A percentile compares a stretch with the other conserved stretches of the same genome.
phyloP scores from a whole-genome alignment of 1,140 invertebrate genomes.

The Drosophila repletoides region DNA sequence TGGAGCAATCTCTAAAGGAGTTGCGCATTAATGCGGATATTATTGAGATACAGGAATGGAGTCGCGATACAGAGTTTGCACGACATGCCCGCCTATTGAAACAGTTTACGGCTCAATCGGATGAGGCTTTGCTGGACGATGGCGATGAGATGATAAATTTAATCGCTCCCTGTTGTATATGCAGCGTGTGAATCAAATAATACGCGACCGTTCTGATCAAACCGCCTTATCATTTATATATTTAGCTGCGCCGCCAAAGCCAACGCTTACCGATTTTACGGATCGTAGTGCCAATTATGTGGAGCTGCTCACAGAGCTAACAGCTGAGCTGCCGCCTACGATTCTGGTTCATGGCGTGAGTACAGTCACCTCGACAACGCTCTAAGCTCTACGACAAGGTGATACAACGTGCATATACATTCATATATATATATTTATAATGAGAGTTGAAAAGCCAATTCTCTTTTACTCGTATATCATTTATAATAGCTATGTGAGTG shows the following conservation, averaged over 20 bases:
- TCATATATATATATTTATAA: not conserved
- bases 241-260: constrained; percentile 88
- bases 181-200: constrained; percentile 88
- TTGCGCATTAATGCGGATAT: constrained; percentile 87
- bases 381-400: constrained; percentile 84
- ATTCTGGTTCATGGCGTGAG: constrained; percentile 97
- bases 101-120: constrained; percentile 73
- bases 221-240: constrained; percentile 94
- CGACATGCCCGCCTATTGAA: constrained; percentile 60
- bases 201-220: constrained; percentile 87
- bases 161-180: constrained; percentile 79
- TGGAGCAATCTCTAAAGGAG: constrained; percentile 85
- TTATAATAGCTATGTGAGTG: constrained; percentile 7
- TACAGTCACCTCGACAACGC: constrained; percentile 97
- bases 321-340: constrained; percentile 93
- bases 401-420: not conserved
- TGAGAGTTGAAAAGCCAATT: not conserved
- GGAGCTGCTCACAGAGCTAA: constrained; percentile 90
- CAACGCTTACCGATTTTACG: constrained; percentile 83
- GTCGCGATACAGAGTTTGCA: constrained; percentile 67
- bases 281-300: constrained; percentile 86
- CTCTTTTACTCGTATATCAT: constrained; percentile 4
- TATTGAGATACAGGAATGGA: constrained; percentile 83
- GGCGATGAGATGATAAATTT: constrained; percentile 70
- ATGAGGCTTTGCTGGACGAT: constrained; percentile 48